Base-by-base conservation (phyloP, 2,113 vertebrate species). In the Corythornis cristatus region DNA sequence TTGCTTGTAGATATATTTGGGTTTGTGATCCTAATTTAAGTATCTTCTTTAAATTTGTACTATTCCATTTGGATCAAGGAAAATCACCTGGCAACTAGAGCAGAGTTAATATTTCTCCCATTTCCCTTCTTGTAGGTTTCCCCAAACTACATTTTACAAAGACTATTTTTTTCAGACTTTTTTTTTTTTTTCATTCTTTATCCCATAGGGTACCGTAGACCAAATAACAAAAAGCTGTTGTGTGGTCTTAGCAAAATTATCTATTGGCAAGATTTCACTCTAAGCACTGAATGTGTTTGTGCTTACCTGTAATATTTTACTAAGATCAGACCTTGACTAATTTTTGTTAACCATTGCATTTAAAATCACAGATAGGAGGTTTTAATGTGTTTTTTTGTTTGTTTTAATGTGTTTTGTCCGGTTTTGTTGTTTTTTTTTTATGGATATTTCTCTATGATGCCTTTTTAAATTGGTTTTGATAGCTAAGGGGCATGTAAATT, bases 1-100 rank as follows among this genome's bases (percentile, higher is more conserved):
- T 11, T 82, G 13, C 6, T 75, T 0, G 0, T 42, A 35, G 18
- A 68, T 75, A 11, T 13, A 28, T 9, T 26, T 58, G 18, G 26
- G 28, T 60, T 76, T 86, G n/a, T 72, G 53, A 71, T 65, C 19
- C 43, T 68, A 20, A 83, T 77, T 48, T 51, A 42, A 75, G 26
- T 8, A n/a, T 91, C 33, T 40, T 64, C 33, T 26, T 22, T 21
- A 65, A 14, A 2, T 42, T 83, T 60, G n/a, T 65, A 13, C 19
- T 46, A 11, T 78, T 83, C 17, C 11, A 4, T 72, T 43, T 56
- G 33, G 11, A 84, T 29, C 28, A 56, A 58, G 29, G 46, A 62
- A 76, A 51, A 31, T 25, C 10, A 67, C 23, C 7, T 56, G 43
- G 19, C 54, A 78, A 6, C 17, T 56, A 40, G 67, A 62, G 17